phyloP scores from a whole-genome alignment of 1,140 invertebrate species.

The Tetraneura akinire region DNA sequence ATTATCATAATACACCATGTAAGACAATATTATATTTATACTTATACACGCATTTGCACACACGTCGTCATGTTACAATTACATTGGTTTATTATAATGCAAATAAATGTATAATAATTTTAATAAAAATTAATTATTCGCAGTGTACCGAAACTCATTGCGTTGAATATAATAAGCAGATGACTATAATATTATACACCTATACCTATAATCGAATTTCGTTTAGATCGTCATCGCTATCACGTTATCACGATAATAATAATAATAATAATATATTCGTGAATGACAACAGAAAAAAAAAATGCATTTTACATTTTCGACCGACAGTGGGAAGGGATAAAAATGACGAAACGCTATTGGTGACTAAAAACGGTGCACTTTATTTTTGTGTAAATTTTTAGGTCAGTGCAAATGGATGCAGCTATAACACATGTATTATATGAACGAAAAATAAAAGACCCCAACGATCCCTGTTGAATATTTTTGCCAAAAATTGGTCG shows the following conservation, averaged over 20 bases:
- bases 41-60: too few species aligned
- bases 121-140: too few species aligned
- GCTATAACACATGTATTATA: background rate
- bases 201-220: too few species aligned
- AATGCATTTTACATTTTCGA: conserved; percentile 9
- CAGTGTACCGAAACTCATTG: too few species aligned
- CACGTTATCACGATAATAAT: background rate
- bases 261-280: background rate
- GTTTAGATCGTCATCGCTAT: too few species aligned
- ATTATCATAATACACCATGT: too few species aligned
- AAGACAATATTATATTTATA: background rate
- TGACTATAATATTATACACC: too few species aligned
- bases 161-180: too few species aligned
- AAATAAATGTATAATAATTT: too few species aligned
- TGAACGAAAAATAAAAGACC: background rate
- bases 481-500: conserved; percentile 39
- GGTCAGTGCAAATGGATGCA: conserved; percentile 32
- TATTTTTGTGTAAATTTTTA: conserved; percentile 32
- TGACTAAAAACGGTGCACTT: conserved; percentile 25
- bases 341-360: background rate
- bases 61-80: too few species aligned
- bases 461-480: conserved; percentile 23
- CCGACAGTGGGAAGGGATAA: background rate
- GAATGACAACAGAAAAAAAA: too few species aligned
- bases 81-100: too few species aligned